These are phyloP conservation scores for Entomyzon cyanotis DNA, from an alignment of 2,113 vertebrate genomes.

Conservation along the genomic window DNA sequence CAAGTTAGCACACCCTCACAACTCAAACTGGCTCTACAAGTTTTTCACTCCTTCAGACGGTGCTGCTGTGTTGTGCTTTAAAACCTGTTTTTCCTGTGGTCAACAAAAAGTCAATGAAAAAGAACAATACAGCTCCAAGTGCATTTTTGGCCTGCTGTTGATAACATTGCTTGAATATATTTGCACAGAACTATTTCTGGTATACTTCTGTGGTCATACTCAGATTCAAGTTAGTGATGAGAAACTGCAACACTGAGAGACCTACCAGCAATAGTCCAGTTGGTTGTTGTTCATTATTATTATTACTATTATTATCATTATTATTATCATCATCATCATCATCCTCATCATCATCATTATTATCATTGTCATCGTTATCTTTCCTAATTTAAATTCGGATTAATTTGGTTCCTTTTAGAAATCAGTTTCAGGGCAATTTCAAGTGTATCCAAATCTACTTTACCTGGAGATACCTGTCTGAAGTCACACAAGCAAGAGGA, in stretches of 20 bases:
- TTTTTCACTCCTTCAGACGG: conserved; percentile 24
- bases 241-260: not conserved
- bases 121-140: conserved; percentile 47
- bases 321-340: not conserved
- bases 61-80: conserved; percentile 9
- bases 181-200: not conserved
- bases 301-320: not conserved
- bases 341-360: too few relatives aligned
- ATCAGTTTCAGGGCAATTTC: not conserved
- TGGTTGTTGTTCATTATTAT: too few relatives aligned
- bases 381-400: not conserved
- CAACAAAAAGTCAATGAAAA: conserved; percentile 52
- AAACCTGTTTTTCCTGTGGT: conserved; percentile 70
- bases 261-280: not conserved
- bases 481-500: not conserved
- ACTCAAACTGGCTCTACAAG: conserved; percentile 52
- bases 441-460: not conserved
- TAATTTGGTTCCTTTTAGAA: not conserved
- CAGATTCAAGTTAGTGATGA: not conserved
- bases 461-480: not conserved
- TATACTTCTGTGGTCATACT: not conserved
- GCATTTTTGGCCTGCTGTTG: conserved; percentile 18
- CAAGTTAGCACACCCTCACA: conserved; percentile 31
- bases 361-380: too few relatives aligned
- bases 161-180: conserved; percentile 21